Evolutionary conservation across 1,140 invertebrate genomes (phyloP).

Genomic region (Pachyrhynchus sulphureomaculatus): DNA sequence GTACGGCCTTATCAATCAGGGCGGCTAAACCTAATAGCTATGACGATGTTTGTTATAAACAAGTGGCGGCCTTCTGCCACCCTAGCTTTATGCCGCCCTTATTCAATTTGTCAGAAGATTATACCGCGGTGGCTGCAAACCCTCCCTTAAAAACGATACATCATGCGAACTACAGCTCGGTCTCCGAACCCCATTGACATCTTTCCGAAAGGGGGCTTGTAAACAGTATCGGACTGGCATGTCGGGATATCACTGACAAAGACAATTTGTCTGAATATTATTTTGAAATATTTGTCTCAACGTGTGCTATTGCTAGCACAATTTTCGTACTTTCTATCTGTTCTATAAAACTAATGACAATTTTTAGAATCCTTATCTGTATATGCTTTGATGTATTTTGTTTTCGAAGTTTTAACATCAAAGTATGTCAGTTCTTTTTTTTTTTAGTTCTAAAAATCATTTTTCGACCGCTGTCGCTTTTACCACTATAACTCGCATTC

Average conservation of each 20-base stretch:
- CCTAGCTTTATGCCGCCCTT: constrained; percentile 46
- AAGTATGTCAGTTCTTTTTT: no score
- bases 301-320: no score
- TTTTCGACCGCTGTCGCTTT: no score
- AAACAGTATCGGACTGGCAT: constrained; percentile 8
- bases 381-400: no score
- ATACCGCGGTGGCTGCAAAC: constrained; percentile 51
- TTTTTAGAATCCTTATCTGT: neutral
- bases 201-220: constrained; percentile 10
- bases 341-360: neutral
- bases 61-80: constrained; percentile 46
- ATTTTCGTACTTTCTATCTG: neutral
- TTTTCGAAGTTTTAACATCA: no score
- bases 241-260: no score
- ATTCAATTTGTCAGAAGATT: constrained; percentile 55
- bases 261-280: no score
- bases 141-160: constrained; percentile 49
- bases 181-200: constrained; percentile 33
- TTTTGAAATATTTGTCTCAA: no score
- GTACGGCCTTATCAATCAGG: constrained; percentile 32
- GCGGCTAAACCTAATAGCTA: constrained; percentile 43
- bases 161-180: constrained; percentile 44
- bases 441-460: no score
- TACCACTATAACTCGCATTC: no score
- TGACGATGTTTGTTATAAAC: constrained; percentile 51